Base-by-base conservation (phyloP, 92 coral and sea anemone genomes). In the Bergia sp. region DNA sequence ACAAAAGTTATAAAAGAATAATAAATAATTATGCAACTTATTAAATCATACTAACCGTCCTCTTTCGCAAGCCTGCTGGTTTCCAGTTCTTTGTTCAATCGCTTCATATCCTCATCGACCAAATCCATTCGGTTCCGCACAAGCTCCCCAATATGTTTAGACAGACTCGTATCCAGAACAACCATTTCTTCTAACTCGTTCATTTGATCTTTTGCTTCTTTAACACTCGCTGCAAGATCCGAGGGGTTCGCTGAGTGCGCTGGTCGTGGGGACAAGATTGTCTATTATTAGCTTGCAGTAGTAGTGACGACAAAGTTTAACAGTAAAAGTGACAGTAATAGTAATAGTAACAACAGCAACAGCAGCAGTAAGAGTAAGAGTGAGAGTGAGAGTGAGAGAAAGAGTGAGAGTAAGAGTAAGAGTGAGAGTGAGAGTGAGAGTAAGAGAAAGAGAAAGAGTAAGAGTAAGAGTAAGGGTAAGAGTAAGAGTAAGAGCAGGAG, bases 41-140 rank as follows among this genome's bases (percentile, higher is more conserved):
- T 71, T 8, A 44, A 1, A 36, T 37, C 23, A 10, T n/a, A 29
- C 78, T 36, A 44, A 84, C 78, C 79, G 7, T 72, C 79, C 43
- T 43, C 38, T 0, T 69, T 71, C 16, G 3, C 23, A 3, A 36
- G 77, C 47, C 47, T 71, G 74, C 37, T 84, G 42, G 65, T 49
- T 7, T 43, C 79, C 23, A 44, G 66, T 16, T 84, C 66, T 15
- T 13, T 84, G 79, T 3, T 84, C 45, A 84, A 71, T 15, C 79
- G 78, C n/a, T 37, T 71, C 43, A 84, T 84, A 12, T 84, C 87
- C 29, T 84, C 87, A 1, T 71, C 87, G 36, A 84, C 43, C 49
- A 84, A 5, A 10, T 10, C 29, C 87, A 84, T 47, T 84, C 79
- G 13, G 10, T 53, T 15, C 15, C 67, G 69, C 29, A 84, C 79